Evolutionary conservation across 2,113 vertebrate species (phyloP).

Genomic region (Phalacrocorax pelagicus): DNA sequence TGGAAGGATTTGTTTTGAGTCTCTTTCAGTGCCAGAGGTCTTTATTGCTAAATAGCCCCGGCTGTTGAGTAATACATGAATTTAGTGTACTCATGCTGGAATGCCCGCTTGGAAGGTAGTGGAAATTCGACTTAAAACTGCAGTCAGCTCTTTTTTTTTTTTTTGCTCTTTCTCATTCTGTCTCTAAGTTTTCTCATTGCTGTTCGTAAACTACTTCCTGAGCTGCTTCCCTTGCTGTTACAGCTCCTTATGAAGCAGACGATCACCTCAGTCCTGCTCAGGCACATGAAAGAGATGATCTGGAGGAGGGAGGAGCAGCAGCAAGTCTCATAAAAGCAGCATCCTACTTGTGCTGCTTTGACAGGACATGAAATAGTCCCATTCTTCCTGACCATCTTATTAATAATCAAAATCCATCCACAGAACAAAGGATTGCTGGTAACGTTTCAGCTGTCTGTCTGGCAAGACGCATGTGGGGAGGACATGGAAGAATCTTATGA

Average conservation of each 20-base stretch:
- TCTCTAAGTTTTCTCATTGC: not conserved
- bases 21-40: constrained; percentile 26
- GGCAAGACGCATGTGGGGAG: not conserved
- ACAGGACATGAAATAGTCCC: not conserved
- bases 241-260: not conserved
- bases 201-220: not conserved
- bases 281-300: constrained; percentile 14
- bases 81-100: not conserved
- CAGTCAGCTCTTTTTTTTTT: not conserved
- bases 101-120: not conserved
- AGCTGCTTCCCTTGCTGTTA: not conserved
- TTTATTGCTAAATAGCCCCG: constrained; percentile 46
- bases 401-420: not conserved
- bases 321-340: constrained; percentile 19
- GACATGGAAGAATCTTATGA: not conserved
- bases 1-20: constrained; percentile 8
- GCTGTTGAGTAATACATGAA: constrained; percentile 2
- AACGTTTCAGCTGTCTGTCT: not conserved
- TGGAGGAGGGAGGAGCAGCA: not conserved
- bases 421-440: not conserved
- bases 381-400: not conserved
- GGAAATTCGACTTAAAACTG: not conserved
- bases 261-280: not conserved
- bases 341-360: not conserved
- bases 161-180: not conserved